phyloP scores from a whole-genome alignment of 2,113 vertebrate genomes.

The Peromyscus maniculatus region DNA sequence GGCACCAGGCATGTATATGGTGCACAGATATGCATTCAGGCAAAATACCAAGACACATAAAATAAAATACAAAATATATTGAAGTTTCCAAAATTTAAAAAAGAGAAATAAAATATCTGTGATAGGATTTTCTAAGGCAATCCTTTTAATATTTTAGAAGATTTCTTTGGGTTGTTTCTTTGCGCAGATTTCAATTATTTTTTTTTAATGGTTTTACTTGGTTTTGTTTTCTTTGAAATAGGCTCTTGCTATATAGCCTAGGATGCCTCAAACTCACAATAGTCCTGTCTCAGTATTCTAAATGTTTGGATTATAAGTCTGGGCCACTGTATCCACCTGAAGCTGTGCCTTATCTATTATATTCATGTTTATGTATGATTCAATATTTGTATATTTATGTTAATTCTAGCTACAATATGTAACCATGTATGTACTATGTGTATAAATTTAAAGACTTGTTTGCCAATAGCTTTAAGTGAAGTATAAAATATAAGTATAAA shows the following conservation, averaged over 20 bases:
- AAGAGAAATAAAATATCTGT: not conserved
- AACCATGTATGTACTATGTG: not conserved
- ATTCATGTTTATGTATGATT: not conserved
- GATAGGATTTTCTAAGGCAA: not conserved
- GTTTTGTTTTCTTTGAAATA: not conserved
- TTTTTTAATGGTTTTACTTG: not conserved
- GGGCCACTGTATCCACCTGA: not conserved
- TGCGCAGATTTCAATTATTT: constrained; percentile 2
- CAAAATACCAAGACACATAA: not conserved
- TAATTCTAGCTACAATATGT: not conserved
- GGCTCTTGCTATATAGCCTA: no score
- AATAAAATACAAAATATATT: not conserved
- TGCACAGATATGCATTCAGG: not conserved
- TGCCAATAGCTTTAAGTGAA: not conserved
- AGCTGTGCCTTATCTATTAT: not conserved
- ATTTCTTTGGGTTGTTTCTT: constrained; percentile 33
- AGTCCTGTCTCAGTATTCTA: not conserved
- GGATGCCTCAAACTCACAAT: not conserved
- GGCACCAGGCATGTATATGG: not conserved
- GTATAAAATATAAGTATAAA: not conserved
- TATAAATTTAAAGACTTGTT: not conserved
- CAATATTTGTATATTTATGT: not conserved
- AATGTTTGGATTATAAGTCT: not conserved
- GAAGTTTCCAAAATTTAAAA: not conserved
- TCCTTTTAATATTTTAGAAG: not conserved